Conservation (phyloP, 2,797 vertebrate species). For the Periparus ater region DNA sequence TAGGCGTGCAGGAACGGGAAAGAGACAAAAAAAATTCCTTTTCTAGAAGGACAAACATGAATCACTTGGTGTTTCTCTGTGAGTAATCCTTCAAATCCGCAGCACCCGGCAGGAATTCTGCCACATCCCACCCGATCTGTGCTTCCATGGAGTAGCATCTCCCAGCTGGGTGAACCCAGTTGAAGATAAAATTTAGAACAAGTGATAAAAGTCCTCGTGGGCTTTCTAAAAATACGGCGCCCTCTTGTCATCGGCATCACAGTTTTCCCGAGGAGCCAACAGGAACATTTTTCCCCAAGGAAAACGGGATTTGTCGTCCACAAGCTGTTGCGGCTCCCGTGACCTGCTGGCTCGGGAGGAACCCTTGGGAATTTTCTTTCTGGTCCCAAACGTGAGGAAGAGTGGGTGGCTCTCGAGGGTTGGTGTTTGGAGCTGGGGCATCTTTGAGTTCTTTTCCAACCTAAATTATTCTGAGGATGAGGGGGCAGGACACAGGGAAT, state of each 20-base stretch:
- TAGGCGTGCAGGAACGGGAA: rapidly evolving
- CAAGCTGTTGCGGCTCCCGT: neutral
- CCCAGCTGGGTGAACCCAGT: neutral
- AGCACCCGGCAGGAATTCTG: neutral
- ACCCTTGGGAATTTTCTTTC: neutral
- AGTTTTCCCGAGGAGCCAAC: neutral
- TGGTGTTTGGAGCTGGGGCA: neutral
- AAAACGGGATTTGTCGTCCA: neutral
- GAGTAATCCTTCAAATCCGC: neutral
- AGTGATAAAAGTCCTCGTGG: neutral
- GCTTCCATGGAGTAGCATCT: neutral
- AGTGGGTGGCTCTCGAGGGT: neutral
- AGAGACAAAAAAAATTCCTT: neutral
- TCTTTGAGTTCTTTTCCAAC: neutral
- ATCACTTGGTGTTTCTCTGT: neutral
- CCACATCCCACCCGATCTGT: neutral
- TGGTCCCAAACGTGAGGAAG: neutral
- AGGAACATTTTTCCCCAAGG: neutral
- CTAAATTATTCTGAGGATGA: neutral
- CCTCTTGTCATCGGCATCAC: neutral
- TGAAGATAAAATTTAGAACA: neutral
- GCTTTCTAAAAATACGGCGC: neutral
- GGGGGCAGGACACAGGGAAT: neutral
- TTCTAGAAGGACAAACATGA: neutral
- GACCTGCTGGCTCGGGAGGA: neutral